Base-by-base conservation (phyloP, 1,140 invertebrate genomes). In the Trichonephila clavipes region DNA sequence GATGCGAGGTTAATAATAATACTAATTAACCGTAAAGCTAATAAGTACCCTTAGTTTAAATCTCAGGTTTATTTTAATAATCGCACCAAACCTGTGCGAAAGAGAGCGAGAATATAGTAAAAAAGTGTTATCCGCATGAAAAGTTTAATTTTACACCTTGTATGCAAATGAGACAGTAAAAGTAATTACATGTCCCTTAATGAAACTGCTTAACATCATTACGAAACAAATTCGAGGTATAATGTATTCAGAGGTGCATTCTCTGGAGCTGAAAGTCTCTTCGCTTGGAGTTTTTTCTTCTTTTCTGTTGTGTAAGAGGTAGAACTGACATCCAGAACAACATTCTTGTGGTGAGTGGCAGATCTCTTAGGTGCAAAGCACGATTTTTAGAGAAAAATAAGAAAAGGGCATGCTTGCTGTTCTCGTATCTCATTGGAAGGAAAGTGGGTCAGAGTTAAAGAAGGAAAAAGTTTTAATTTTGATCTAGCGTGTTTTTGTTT, bases 11-110 rank as follows among this genome's bases (percentile, higher is more conserved):
- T 77, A 34, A 77, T 77, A 77, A 77, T 77, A 77, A 77, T 77
- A 28, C 28, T 40, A 77, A 77, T 77, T 77, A 77, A 77, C 28
- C 14, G 72, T 19, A 77, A 77, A 77, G 72, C 72, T 77, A 77
- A 77, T 77, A 77, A 77, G 34, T 34, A 1, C 8, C 12, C 14
- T 12, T 34, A 77, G 62, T 40, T 77, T 77, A 77, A 77, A 77
- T 18, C 72, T 34, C 14, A 6, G 34, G 72, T 77, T 77, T 77
- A 40, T 77, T 77, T 77, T 77, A 77, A 77, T 77, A 77, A 77
- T 40, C 28, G 34, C 14, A 1, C 72, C 28, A 7, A 40, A 77
- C 69, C 64, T 0, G 21, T 10, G 21, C n/a, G n/a, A 24, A 69
- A n/a, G 34, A 51, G 51, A 51, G 51, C 5, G 51, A 0, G 51